Conservation (phyloP, 2,888 invertebrate species). For the Hoplodrina ambigua region DNA sequence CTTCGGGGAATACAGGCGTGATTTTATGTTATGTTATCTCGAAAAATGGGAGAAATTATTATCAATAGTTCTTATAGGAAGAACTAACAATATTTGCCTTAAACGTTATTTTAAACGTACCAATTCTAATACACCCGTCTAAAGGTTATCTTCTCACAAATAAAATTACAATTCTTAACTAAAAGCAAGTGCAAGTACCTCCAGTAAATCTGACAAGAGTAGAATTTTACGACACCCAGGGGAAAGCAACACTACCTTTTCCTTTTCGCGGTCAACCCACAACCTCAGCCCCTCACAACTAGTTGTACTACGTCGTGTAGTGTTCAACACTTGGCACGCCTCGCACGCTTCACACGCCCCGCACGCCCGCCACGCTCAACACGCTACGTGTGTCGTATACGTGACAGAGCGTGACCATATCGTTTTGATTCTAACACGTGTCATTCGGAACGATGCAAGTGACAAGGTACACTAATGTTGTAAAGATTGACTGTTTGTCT, state of each 20-base stretch:
- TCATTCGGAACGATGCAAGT: slow-evolving; percentile 11
- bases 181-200: no score
- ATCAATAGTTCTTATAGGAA: no score
- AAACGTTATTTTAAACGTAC: no score
- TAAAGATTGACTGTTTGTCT: neutral
- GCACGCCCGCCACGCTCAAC: slow-evolving; percentile 32
- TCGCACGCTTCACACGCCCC: slow-evolving; percentile 22
- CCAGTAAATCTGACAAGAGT: neutral
- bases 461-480: slow-evolving; percentile 4
- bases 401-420: slow-evolving; percentile 42
- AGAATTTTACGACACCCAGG: slow-evolving; percentile 6
- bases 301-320: slow-evolving; percentile 21
- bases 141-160: no score
- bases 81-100: no score
- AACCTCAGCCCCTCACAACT: slow-evolving; percentile 25
- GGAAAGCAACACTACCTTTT: neutral
- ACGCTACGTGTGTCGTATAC: slow-evolving; percentile 34
- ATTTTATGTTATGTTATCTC: no score
- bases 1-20: no score
- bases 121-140: no score
- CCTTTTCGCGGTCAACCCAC: neutral
- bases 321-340: slow-evolving; percentile 6
- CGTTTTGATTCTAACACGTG: slow-evolving; percentile 40
- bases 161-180: no score
- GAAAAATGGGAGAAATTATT: no score